A percentile compares a stretch with the other conserved stretches of the same genome.
Evolutionary conservation across 2,113 vertebrate genomes (phyloP).

Genomic region (Engraulis encrasicolus): DNA sequence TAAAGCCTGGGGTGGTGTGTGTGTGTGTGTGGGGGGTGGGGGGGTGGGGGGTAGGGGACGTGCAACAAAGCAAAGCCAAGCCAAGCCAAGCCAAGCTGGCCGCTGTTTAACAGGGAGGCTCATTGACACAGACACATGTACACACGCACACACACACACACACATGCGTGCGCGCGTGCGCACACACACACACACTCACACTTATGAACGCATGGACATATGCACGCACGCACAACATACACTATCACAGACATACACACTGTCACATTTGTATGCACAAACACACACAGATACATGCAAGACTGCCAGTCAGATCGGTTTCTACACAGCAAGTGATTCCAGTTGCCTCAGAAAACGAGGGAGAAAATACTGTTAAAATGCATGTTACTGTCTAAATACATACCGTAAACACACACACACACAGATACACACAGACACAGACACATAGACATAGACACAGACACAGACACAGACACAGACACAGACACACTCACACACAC

Average conservation of each 20-base stretch:
- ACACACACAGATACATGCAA: too few relatives aligned
- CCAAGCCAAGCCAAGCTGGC: background rate
- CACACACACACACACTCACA: constrained; percentile 22
- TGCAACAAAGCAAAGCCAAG: too few relatives aligned
- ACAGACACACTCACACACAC: background rate
- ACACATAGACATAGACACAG: too few relatives aligned
- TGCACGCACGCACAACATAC: constrained; percentile 29
- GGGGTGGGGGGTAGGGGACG: too few relatives aligned
- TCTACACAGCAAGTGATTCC: constrained; percentile 66
- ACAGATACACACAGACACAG: background rate
- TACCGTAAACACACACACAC: background rate
- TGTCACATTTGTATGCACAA: too few relatives aligned
- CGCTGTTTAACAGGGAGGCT: constrained; percentile 60
- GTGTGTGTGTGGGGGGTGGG: background rate
- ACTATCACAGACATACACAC: too few relatives aligned
- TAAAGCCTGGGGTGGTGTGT: background rate
- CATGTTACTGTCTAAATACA: background rate
- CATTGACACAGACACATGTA: constrained; percentile 59
- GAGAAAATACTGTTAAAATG: constrained; percentile 2
- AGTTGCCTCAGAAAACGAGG: constrained; percentile 64
- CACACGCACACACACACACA: too few relatives aligned
- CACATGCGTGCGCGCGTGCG: constrained; percentile 34
- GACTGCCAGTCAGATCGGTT: constrained; percentile 63
- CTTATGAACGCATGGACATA: constrained; percentile 64
- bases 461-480: background rate